A percentile compares a stretch with the other conserved stretches of the same genome.
Evolutionary conservation across 2,888 invertebrate genomes (phyloP).

Genomic region (Amphipyra berbera): DNA sequence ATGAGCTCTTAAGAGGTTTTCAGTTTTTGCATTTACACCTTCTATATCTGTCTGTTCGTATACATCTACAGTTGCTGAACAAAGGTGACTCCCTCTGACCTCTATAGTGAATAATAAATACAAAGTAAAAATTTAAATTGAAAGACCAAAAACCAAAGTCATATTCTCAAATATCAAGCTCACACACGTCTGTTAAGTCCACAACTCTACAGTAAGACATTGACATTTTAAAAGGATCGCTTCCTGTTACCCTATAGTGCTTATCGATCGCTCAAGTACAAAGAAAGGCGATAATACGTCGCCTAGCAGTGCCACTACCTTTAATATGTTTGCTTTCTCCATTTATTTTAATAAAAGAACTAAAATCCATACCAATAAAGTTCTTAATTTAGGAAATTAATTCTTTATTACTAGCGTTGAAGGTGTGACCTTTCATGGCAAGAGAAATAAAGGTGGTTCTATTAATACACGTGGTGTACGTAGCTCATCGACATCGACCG

Average conservation of each 20-base stretch:
- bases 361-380: no score
- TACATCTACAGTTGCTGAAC: no score
- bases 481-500: no score
- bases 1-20: no score
- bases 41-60: no score
- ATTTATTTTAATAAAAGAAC: background rate
- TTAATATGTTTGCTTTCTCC: background rate
- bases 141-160: background rate
- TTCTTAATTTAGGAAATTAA: no score
- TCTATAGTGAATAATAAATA: background rate
- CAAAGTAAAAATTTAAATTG: background rate
- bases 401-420: no score
- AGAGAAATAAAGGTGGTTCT: no score
- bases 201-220: constrained; percentile 49
- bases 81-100: no score
- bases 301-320: constrained; percentile 20
- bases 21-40: no score
- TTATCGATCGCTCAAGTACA: constrained; percentile 40
- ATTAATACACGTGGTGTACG: no score
- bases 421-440: no score
- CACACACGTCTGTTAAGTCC: constrained; percentile 16
- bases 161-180: constrained; percentile 11
- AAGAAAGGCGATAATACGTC: constrained; percentile 46
- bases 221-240: constrained; percentile 86
- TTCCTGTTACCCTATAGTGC: constrained; percentile 74